A percentile compares a stretch with the other conserved stretches of the same genome.
These are phyloP conservation scores for Leptoteleia sp. DNA, from an alignment of 1,140 invertebrate species.

Conservation along the genomic window DNA sequence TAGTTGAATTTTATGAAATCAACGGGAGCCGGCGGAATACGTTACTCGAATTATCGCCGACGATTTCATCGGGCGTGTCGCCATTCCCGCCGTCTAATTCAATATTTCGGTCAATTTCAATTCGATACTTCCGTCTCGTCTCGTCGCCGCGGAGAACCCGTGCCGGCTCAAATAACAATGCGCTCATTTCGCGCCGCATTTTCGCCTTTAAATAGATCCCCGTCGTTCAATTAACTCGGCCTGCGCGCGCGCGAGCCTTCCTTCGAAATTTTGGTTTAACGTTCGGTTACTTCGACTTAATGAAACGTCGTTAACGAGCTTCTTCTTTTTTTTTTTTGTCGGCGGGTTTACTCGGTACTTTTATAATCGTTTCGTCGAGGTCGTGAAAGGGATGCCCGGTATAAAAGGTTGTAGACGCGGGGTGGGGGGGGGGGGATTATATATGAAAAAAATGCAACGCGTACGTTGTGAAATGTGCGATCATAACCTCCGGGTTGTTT, in stretches of 20 bases:
- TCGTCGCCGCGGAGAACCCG: too few relatives aligned
- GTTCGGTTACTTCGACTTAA: too few relatives aligned
- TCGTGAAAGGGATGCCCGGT: too few relatives aligned
- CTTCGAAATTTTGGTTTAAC: not conserved
- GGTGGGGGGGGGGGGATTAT: too few relatives aligned
- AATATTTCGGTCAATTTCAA: conserved; percentile 13
- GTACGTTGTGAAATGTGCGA: too few relatives aligned
- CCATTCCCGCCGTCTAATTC: not conserved
- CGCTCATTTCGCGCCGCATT: conserved; percentile 2
- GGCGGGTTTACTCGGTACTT: too few relatives aligned
- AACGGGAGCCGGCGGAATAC: conserved; percentile 5
- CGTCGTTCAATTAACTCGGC: conserved; percentile 6
- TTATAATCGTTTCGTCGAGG: too few relatives aligned
- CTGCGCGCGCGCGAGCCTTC: not conserved
- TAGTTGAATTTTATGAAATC: conserved; percentile 27
- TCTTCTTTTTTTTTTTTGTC: too few relatives aligned
- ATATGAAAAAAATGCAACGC: too few relatives aligned
- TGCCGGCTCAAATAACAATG: conserved; percentile 10
- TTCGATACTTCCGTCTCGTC: conserved; percentile 6
- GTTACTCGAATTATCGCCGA: conserved; percentile 13
- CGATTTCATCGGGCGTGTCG: conserved; percentile 6
- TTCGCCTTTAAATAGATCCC: not conserved
- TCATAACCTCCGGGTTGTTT: too few relatives aligned
- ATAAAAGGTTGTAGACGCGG: too few relatives aligned
- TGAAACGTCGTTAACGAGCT: too few relatives aligned